Conservation (phyloP, 2,797 vertebrate species). For the Pantherophis vulpinus region DNA sequence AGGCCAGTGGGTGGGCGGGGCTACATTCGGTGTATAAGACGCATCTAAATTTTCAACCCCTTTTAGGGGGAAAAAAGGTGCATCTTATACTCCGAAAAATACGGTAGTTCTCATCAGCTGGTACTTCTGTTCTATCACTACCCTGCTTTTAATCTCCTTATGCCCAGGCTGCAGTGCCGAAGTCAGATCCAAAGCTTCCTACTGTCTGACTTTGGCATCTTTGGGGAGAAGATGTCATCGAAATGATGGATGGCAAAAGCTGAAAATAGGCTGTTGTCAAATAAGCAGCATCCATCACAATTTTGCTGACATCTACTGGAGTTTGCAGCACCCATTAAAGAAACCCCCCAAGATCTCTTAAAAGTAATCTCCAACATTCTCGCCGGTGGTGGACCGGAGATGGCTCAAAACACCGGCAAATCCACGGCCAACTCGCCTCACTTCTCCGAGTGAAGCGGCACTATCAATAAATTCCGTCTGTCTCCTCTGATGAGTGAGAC, state of each 20-base stretch:
- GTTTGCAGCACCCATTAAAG: conserved; percentile 19
- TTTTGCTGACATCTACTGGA: not conserved
- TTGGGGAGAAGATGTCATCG: not conserved
- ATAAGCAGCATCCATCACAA: conserved; percentile 24
- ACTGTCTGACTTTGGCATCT: not conserved
- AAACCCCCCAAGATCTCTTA: not conserved
- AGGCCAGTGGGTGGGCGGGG: too few species aligned
- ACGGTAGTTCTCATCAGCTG: not conserved
- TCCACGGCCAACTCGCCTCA: not conserved
- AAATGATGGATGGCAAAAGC: conserved; percentile 18
- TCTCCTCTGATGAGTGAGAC: conserved; percentile 34
- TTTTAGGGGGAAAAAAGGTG: too few species aligned
- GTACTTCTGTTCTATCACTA: not conserved
- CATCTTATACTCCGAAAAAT: too few species aligned
- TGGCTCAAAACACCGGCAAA: not conserved
- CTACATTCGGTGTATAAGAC: too few species aligned
- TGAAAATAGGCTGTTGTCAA: conserved; percentile 26
- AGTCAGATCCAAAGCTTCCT: not conserved
- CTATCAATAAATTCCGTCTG: conserved; percentile 22
- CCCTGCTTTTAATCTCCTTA: not conserved
- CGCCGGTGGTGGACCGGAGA: not conserved
- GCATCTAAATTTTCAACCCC: too few species aligned
- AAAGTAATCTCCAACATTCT: not conserved
- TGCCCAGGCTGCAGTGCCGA: not conserved
- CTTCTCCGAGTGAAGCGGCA: not conserved